Conservation (phyloP, 2,888 invertebrate species). For the Rambutsinella grinnellia region DNA sequence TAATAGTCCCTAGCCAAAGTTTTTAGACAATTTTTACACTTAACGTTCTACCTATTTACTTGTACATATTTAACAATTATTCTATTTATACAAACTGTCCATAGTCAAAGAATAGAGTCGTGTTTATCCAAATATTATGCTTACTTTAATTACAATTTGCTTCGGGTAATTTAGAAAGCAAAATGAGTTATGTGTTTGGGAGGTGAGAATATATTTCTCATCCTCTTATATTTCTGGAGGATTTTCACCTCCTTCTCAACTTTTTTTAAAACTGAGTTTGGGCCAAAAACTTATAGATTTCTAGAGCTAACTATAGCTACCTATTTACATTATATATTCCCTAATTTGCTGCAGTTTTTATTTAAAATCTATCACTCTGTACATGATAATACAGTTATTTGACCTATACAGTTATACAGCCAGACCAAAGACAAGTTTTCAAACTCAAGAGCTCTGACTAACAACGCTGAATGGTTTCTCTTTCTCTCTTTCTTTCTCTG, state of each 20-base stretch:
- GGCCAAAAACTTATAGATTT: too few species aligned
- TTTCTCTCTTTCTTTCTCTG: constrained; percentile 1
- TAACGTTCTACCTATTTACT: background rate
- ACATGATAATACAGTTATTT: constrained; percentile 13
- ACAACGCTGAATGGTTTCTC: constrained; percentile 28
- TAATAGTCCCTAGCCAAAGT: too few species aligned
- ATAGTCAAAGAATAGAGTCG: constrained; percentile 10
- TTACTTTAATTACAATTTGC: background rate
- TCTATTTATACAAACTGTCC: constrained; percentile 13
- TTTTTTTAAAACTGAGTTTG: constrained; percentile 16
- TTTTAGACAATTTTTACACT: too few species aligned
- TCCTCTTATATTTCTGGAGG: too few species aligned
- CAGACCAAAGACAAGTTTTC: constrained; percentile 49
- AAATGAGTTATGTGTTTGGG: background rate
- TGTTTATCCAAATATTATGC: background rate
- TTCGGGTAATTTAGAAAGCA: background rate
- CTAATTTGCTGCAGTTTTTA: background rate
- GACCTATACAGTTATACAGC: constrained; percentile 31
- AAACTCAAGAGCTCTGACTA: constrained; percentile 44
- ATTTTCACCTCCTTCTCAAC: constrained; percentile 42
- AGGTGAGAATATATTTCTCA: too few species aligned
- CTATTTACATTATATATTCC: background rate
- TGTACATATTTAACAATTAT: background rate
- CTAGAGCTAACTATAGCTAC: background rate
- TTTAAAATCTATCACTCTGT: constrained; percentile 4